These are phyloP conservation scores for Trypoxylon attenuatum DNA, from an alignment of 2,888 invertebrate genomes.

Conservation along the genomic window DNA sequence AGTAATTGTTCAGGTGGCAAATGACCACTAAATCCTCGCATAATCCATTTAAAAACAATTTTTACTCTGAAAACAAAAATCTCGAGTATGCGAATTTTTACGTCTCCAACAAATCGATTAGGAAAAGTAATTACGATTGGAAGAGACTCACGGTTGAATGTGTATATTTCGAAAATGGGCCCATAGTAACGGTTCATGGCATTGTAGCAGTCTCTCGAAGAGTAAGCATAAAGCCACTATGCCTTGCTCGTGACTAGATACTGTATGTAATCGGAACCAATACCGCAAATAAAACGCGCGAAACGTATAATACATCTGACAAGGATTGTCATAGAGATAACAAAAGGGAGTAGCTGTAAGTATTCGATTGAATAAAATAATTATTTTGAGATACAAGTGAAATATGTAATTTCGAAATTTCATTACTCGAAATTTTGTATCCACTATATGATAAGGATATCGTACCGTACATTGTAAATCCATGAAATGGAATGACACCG, in stretches of 20 bases:
- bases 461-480: slow-evolving; percentile 97
- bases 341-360: slow-evolving; percentile 93
- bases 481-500: slow-evolving; percentile 96
- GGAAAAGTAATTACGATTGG: background rate
- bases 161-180: slow-evolving; percentile 91
- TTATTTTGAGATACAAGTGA: too few relatives aligned
- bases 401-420: background rate
- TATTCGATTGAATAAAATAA: background rate
- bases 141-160: slow-evolving; percentile 91
- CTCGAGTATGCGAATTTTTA: too few relatives aligned
- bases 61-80: slow-evolving; percentile 81
- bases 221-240: slow-evolving; percentile 92
- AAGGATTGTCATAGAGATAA: slow-evolving; percentile 92
- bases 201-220: slow-evolving; percentile 92
- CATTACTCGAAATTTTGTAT: background rate
- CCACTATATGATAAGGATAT: too few relatives aligned
- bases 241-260: slow-evolving; percentile 94
- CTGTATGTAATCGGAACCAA: slow-evolving; percentile 93
- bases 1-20: slow-evolving; percentile 94
- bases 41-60: slow-evolving; percentile 96
- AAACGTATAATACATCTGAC: slow-evolving; percentile 91
- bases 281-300: slow-evolving; percentile 93
- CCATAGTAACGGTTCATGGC: slow-evolving; percentile 93
- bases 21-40: slow-evolving; percentile 96
- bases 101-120: too few relatives aligned